A percentile compares a stretch with the other conserved stretches of the same genome.
Conservation (phyloP, 2,888 invertebrate species). For the Orchesellides sinensis region DNA sequence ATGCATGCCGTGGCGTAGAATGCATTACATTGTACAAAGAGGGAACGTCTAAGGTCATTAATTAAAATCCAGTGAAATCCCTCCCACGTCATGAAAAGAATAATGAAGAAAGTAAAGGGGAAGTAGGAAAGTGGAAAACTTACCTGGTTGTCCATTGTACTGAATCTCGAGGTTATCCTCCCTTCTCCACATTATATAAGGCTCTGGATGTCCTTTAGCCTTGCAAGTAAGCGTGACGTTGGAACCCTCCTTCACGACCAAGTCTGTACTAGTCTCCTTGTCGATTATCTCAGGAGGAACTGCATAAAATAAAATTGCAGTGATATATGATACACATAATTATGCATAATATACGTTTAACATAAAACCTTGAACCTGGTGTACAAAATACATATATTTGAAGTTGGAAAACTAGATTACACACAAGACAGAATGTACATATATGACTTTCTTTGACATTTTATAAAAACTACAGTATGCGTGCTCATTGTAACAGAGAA, state of each 20-base stretch:
- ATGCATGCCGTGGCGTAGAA: too few relatives aligned
- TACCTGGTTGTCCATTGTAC: slow-evolving; percentile 93
- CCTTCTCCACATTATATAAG: slow-evolving; percentile 94
- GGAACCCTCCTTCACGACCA: slow-evolving; percentile 92
- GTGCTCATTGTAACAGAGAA: too few relatives aligned
- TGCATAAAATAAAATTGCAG: slow-evolving; percentile 77
- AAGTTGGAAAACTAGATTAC: too few relatives aligned
- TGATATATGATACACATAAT: background rate
- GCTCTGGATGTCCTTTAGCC: slow-evolving; percentile 89
- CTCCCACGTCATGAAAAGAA: slow-evolving; percentile 25
- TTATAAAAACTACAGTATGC: too few relatives aligned
- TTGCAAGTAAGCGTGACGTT: slow-evolving; percentile 93
- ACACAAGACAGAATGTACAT: too few relatives aligned
- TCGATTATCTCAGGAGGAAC: slow-evolving; percentile 94
- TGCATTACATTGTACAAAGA: too few relatives aligned
- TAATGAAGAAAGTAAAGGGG: background rate
- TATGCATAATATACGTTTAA: slow-evolving; percentile 5
- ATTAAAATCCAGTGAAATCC: slow-evolving; percentile 29
- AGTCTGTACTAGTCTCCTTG: slow-evolving; percentile 92
- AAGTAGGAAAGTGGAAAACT: slow-evolving; percentile 74
- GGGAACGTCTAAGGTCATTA: slow-evolving; percentile 15
- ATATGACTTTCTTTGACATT: too few relatives aligned
- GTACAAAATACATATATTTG: too few relatives aligned
- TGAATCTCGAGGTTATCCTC: slow-evolving; percentile 93
- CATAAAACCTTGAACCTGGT: too few relatives aligned